A percentile compares a stretch with the other conserved stretches of the same genome.
Evolutionary conservation across 2,113 vertebrate genomes (phyloP).

Genomic region (Grus americana): DNA sequence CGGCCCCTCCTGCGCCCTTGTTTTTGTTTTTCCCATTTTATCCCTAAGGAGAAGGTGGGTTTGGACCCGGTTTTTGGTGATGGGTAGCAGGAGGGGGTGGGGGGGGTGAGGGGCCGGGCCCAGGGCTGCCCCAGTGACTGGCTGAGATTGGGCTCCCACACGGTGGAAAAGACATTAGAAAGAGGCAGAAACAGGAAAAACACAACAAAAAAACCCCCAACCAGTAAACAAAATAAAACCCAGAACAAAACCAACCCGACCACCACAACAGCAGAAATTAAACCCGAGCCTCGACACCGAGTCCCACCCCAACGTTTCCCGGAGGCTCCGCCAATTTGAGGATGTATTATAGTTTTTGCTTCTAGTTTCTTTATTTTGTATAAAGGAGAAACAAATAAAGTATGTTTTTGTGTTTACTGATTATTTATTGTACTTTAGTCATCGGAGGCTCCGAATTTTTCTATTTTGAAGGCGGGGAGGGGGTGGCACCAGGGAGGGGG

Average conservation of each 20-base stretch:
- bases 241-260: neutral
- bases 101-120: neutral
- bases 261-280: neutral
- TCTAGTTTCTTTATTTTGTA: conserved; percentile 88
- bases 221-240: no score
- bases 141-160: neutral
- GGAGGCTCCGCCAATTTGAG: conserved; percentile 62
- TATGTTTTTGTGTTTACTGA: conserved; percentile 85
- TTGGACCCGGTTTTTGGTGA: neutral
- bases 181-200: neutral
- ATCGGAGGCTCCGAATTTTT: conserved; percentile 66
- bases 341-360: conserved; percentile 84
- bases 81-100: neutral
- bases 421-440: conserved; percentile 83
- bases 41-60: conserved; percentile 21
- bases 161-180: neutral
- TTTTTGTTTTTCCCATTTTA: neutral
- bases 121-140: conserved; percentile 1
- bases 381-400: conserved; percentile 86
- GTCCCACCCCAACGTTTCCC: neutral
- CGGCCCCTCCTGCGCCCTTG: neutral
- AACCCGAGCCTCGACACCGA: neutral
- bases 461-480: conserved; percentile 47
- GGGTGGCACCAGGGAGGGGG: neutral
- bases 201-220: no score